These are phyloP conservation scores for Stenurella melanura DNA, from an alignment of 2,888 invertebrate genomes.

Conservation along the genomic window DNA sequence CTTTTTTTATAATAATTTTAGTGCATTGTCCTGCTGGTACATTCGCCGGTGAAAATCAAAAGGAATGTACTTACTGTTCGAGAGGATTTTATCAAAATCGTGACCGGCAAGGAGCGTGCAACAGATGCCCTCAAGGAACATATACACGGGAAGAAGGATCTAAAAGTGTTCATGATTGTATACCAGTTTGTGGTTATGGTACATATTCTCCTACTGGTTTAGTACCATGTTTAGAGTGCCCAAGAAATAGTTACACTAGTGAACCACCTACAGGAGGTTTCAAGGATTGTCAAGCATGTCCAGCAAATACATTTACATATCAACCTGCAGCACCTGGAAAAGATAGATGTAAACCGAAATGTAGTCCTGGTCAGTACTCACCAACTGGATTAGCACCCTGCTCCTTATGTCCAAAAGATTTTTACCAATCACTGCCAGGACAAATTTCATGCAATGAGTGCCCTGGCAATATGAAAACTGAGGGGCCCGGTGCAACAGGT, in stretches of 20 bases:
- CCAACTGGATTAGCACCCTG: slow-evolving; percentile 96
- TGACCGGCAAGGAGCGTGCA: slow-evolving; percentile 91
- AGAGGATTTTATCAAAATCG: slow-evolving; percentile 95
- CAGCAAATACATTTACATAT: slow-evolving; percentile 91
- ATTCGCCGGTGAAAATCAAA: slow-evolving; percentile 92
- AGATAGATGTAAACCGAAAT: slow-evolving; percentile 90
- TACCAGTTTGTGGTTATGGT: slow-evolving; percentile 96
- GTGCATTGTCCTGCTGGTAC: slow-evolving; percentile 98
- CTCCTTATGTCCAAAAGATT: slow-evolving; percentile 92
- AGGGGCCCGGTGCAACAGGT: slow-evolving; percentile 85
- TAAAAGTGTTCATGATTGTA: slow-evolving; percentile 88
- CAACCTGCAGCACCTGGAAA: slow-evolving; percentile 92
- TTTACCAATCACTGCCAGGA: slow-evolving; percentile 91
- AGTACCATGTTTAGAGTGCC: slow-evolving; percentile 95
- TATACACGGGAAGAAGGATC: slow-evolving; percentile 94
- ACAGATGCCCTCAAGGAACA: slow-evolving; percentile 93
- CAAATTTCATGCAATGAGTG: slow-evolving; percentile 93
- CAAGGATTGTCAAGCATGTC: slow-evolving; percentile 95
- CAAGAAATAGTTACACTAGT: slow-evolving; percentile 91
- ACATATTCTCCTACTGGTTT: slow-evolving; percentile 96
- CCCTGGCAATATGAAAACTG: slow-evolving; percentile 92
- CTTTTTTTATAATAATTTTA: slow-evolving; percentile 68
- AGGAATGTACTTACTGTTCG: slow-evolving; percentile 92
- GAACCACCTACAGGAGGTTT: slow-evolving; percentile 93
- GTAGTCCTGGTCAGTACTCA: slow-evolving; percentile 92